phyloP scores from a whole-genome alignment of 1,140 invertebrate species.

The Drosophila willistoni region DNA sequence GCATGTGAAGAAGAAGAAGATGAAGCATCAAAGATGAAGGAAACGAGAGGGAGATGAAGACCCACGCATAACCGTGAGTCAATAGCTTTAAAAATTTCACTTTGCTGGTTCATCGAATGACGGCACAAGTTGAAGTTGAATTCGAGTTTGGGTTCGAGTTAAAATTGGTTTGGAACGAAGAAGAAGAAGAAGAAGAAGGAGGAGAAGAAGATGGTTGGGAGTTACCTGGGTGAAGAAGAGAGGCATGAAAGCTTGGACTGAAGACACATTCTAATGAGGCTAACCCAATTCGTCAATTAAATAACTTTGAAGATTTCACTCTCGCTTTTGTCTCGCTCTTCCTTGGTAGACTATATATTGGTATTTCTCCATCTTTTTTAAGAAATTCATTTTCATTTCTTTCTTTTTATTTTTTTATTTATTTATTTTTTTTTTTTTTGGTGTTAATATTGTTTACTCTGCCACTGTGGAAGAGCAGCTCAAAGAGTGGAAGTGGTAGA shows the following conservation, averaged over 20 bases:
- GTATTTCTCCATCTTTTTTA: constrained; percentile 15
- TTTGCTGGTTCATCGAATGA: constrained; percentile 28
- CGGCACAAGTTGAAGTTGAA: not conserved
- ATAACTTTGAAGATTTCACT: constrained; percentile 77
- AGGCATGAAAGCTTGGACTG: not conserved
- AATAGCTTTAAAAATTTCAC: constrained; percentile 53
- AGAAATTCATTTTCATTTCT: constrained; percentile 32
- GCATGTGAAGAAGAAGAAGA: constrained; percentile 5
- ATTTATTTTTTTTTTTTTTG: constrained; percentile 45
- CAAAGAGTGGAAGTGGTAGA: constrained; percentile 30
- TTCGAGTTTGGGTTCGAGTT: constrained; percentile 25
- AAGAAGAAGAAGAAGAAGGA: not conserved
- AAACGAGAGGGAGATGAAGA: not conserved
- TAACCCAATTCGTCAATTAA: constrained; percentile 62
- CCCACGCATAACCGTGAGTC: constrained; percentile 32
- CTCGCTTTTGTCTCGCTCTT: constrained; percentile 55
- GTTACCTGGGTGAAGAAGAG: not conserved
- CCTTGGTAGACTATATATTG: not conserved
- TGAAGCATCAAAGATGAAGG: not conserved
- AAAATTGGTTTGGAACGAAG: constrained; percentile 1
- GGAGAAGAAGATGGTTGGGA: not conserved
- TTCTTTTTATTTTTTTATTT: too few relatives aligned
- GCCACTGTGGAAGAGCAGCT: not conserved
- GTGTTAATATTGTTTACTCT: constrained; percentile 31
- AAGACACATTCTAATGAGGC: constrained; percentile 49